Evolutionary conservation across 2,113 vertebrate genomes (phyloP).

Genomic region (Alectura lathami): DNA sequence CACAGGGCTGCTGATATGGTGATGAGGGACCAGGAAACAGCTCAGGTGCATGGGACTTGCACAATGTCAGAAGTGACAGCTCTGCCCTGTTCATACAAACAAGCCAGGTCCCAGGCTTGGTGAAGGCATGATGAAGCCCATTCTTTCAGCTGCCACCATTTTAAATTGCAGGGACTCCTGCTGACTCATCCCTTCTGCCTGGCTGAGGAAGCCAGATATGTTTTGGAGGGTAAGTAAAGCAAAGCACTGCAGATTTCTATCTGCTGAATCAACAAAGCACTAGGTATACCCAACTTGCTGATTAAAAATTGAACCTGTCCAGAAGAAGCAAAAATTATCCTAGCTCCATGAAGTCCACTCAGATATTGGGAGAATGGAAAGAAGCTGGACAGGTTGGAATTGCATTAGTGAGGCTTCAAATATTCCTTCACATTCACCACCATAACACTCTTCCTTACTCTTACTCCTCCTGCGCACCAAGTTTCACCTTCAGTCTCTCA

Average conservation of each 20-base stretch:
- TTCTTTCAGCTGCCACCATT: neutral
- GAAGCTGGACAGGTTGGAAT: neutral
- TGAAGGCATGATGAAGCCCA: accelerated
- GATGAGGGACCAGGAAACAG: neutral
- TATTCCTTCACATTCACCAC: neutral
- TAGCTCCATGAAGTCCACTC: neutral
- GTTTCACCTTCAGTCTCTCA: neutral
- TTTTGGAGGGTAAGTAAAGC: neutral
- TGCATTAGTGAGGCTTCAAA: neutral
- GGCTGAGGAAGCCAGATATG: neutral
- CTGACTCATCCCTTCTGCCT: neutral
- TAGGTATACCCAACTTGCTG: neutral
- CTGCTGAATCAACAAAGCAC: neutral
- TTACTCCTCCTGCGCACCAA: neutral
- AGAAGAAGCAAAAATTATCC: neutral
- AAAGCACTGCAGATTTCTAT: neutral
- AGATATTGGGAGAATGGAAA: neutral
- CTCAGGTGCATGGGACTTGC: neutral
- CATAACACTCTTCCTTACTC: neutral
- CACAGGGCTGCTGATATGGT: neutral
- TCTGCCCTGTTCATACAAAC: neutral
- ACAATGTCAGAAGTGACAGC: neutral
- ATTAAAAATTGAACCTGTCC: neutral
- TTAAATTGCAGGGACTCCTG: neutral
- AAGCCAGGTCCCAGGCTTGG: neutral